Evolutionary conservation across 2,888 invertebrate genomes (phyloP).

Genomic region (Hirtodrosophila duncani): DNA sequence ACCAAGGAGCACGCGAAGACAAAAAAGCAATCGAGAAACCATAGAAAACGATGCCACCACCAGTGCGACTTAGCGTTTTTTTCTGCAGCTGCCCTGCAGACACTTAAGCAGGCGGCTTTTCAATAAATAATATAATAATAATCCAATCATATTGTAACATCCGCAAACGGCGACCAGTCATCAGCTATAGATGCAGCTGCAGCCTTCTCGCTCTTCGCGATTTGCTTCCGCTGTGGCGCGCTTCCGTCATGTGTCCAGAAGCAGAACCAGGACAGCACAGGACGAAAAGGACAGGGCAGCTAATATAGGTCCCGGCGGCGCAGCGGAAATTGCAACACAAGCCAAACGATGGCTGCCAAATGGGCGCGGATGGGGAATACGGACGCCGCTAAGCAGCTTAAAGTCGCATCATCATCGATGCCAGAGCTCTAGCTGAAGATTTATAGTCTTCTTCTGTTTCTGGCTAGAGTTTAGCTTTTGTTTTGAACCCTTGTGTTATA

Average conservation of each 20-base stretch:
- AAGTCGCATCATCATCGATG: slow-evolving; percentile 65
- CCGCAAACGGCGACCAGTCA: slow-evolving; percentile 58
- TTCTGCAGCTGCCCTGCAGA: slow-evolving; percentile 2
- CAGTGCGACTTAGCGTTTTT: background rate
- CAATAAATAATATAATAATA: slow-evolving; percentile 76
- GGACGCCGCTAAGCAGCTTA: slow-evolving; percentile 61
- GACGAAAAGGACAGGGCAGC: slow-evolving; percentile 35
- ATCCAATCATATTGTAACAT: slow-evolving; percentile 75
- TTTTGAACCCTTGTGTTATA: slow-evolving; percentile 44
- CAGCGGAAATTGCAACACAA: slow-evolving; percentile 66
- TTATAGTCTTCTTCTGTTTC: slow-evolving; percentile 41
- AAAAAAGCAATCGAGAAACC: slow-evolving; percentile 5
- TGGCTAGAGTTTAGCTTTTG: slow-evolving; percentile 29
- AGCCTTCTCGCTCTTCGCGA: background rate
- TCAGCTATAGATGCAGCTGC: slow-evolving; percentile 28
- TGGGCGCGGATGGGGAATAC: background rate
- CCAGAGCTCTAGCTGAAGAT: slow-evolving; percentile 41
- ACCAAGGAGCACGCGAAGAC: slow-evolving; percentile 2
- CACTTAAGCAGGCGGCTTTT: slow-evolving; percentile 52
- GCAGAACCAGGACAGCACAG: slow-evolving; percentile 8
- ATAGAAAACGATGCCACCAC: slow-evolving; percentile 17
- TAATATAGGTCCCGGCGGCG: slow-evolving; percentile 48
- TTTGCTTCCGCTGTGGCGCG: slow-evolving; percentile 36
- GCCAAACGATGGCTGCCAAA: slow-evolving; percentile 16
- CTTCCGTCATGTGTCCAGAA: slow-evolving; percentile 36